Conservation (phyloP, 2,113 vertebrate genomes). For the Scopus umbretta region DNA sequence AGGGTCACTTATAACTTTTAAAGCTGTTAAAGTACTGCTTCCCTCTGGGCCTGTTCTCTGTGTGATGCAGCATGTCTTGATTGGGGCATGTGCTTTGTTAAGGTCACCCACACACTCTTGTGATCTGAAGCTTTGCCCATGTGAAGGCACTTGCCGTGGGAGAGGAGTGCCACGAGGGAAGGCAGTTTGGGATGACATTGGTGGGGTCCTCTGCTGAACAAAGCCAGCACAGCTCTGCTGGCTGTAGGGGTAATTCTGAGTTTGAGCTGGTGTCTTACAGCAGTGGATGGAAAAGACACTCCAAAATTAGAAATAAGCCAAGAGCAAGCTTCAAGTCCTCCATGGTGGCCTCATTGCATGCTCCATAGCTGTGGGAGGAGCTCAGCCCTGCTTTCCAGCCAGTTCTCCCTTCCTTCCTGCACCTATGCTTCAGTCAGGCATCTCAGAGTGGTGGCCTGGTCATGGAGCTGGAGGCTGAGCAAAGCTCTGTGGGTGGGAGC, state of each 20-base stretch:
- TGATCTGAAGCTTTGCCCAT: neutral
- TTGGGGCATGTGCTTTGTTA: accelerated
- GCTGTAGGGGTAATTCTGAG: neutral
- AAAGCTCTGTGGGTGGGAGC: neutral
- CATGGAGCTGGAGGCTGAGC: neutral
- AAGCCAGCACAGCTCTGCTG: neutral
- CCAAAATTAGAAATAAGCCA: neutral
- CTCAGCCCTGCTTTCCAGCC: neutral
- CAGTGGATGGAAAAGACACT: neutral
- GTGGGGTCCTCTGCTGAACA: neutral
- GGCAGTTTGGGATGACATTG: neutral
- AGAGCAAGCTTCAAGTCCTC: neutral
- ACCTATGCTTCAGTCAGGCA: accelerated
- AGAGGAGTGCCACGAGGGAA: neutral
- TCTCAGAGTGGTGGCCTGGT: neutral
- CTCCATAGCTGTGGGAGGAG: neutral
- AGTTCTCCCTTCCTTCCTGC: neutral
- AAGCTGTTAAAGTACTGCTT: neutral
- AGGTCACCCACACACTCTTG: neutral
- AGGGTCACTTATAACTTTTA: neutral
- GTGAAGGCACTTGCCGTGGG: neutral
- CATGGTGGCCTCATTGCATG: neutral
- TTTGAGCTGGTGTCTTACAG: neutral
- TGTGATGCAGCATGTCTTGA: neutral
- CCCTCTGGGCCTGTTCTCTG: neutral